phyloP scores from a whole-genome alignment of 1,140 invertebrate genomes.

The Littorina saxatilis region DNA sequence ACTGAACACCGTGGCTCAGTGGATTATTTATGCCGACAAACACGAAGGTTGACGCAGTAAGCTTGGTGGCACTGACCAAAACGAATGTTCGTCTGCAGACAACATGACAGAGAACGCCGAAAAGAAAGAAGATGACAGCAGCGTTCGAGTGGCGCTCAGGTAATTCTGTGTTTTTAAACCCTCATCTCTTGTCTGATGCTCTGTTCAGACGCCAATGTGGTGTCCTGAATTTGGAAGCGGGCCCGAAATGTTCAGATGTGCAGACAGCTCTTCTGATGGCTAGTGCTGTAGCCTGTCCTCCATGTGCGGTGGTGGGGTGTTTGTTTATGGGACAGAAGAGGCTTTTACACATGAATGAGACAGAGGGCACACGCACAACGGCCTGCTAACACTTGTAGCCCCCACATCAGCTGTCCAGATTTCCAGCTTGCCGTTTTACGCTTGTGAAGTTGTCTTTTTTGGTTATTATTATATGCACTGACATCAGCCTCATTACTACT shows the following conservation, averaged over 20 bases:
- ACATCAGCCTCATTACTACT: too few species aligned
- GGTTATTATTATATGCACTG: too few species aligned
- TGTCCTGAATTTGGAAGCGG: not conserved
- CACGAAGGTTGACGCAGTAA: not conserved
- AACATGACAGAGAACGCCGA: slow-evolving; percentile 57
- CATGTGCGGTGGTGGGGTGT: slow-evolving; percentile 1
- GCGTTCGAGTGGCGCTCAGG: slow-evolving; percentile 65
- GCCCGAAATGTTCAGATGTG: slow-evolving; percentile 8
- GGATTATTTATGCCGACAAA: not conserved
- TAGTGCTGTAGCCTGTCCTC: not conserved
- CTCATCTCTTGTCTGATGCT: not conserved
- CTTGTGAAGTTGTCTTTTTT: too few species aligned
- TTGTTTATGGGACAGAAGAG: not conserved
- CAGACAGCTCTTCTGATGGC: not conserved
- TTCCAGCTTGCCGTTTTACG: too few species aligned
- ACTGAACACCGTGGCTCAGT: not conserved
- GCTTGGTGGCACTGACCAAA: slow-evolving; percentile 13
- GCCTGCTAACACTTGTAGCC: too few species aligned
- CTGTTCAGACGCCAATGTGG: not conserved
- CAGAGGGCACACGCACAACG: too few species aligned
- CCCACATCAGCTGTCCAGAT: too few species aligned
- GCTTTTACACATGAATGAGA: too few species aligned
- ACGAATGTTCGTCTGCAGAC: not conserved
- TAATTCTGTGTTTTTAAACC: slow-evolving; percentile 36
- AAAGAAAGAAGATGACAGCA: slow-evolving; percentile 59